Evolutionary conservation across 2,888 invertebrate genomes (phyloP), one percentile per base, ranked within the genome.

Genomic region (Epicampocera succincta): DNA sequence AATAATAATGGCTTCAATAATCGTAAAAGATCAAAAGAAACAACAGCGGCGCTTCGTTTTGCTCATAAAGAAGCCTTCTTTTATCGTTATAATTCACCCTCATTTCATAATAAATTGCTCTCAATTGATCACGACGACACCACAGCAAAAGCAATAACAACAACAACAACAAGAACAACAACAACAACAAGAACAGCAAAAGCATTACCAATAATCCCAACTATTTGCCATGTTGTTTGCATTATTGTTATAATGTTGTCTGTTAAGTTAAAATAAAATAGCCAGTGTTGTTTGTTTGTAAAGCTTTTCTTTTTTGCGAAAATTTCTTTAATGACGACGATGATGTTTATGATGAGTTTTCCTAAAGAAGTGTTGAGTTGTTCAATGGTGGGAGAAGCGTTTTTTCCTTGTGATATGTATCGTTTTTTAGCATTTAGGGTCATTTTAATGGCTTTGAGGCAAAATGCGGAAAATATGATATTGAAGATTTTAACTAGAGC

Each of bases 51-150:
- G 85, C 83, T 84, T 78, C 84, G 76, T 72, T 80, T 79, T 38
- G 52, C 72, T 78, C 72, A 78, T 65, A 66, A 66, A 84, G 85
- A 85, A 85, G 87, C 85, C 85, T 86, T 86, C 87, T 79, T 84
- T 85, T 80, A 88, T 88, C 87, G 87, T 87, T 89, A 91, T 91
- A 91, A 91, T 91, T 91, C 90, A 91, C 90, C 90, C 91, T 91
- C 91, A 91, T 91, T 91, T 91, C 90, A 88, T 91, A 91, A 91
- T 91, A 91, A 91, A 91, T 91, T 91, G 91, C 91, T 91, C 91
- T 90, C 90, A 91, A 91, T 91, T 90, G 91, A 91, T 91, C 91
- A 85, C 85, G 85, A 85, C 85, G 83, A 84, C 79, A 76, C 71
- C 75, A 83, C 60, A 52, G 33, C 38, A 17, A 63, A 25, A 33